Base-by-base conservation (phyloP, 2,113 vertebrate species). In the Oxyruncus cristatus region DNA sequence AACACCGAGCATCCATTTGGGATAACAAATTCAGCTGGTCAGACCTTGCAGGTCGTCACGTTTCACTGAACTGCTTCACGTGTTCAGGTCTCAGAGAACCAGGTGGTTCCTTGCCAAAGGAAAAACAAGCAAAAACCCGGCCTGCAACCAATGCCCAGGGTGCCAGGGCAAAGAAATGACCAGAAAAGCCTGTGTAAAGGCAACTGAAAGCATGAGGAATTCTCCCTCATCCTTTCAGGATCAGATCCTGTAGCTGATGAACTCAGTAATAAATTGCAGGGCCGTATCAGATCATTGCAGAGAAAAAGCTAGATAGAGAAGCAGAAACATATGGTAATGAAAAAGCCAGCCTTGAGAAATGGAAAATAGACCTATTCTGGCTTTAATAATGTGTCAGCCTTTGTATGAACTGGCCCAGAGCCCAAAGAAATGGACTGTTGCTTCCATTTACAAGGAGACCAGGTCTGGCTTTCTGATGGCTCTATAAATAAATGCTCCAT, bases 301-400 rank as follows among this genome's bases (percentile, higher is more conserved):
- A 75, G 75, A 82, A 59, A 61, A 75, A 62, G 44, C 35, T 28
- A 20, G 7, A 50, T 2, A 71, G 72, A 92, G 56, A 86, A 80
- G 68, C 44, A 82, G 63, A 82, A 85, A 58, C 44, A 28, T 58
- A 49, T 70, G 63, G 67, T 74, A 80, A 68, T 88, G 66, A 58
- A 83, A 76, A 94, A 94, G 23, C 52, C 56, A 39, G 62, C 66
- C 65, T 49, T 87, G 59, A 71, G 55, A 62, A 75, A 77, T 72
- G 62, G 82, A 92, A 88, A 91, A 81, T 56, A 90, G 68, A 70
- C 46, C 41, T 94, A 84, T 72, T 92, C 75, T 81, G 68, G 0
- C 87, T 88, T 59, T 93, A 93, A 88, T 96, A 84, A 84, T n/a
- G 83, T 93, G 82, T 88, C 88, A 92, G 72, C 90, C 75, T 96